phyloP scores from a whole-genome alignment of 2,888 invertebrate species.

The Trachelus troglodyta region DNA sequence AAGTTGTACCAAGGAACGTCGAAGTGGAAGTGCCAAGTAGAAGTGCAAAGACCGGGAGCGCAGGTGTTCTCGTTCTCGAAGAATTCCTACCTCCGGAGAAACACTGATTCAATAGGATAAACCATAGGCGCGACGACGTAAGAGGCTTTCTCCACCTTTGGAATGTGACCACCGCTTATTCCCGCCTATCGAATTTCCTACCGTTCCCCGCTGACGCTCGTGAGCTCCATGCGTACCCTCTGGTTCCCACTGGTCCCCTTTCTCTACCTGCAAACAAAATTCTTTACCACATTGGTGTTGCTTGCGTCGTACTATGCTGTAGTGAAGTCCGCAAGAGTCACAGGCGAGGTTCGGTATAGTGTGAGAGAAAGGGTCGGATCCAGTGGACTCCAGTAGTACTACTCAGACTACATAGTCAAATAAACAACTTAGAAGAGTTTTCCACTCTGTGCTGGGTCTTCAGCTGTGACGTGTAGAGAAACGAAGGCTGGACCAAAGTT shows the following conservation, averaged over 20 bases:
- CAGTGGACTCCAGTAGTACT: too few relatives aligned
- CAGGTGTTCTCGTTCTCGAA: not conserved
- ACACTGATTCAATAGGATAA: not conserved
- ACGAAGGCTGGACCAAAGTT: too few relatives aligned
- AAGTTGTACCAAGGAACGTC: too few relatives aligned
- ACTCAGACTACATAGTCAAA: too few relatives aligned
- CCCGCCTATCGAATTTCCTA: too few relatives aligned
- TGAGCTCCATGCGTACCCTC: not conserved
- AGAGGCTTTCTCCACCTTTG: slow-evolving; percentile 54
- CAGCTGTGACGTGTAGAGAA: too few relatives aligned
- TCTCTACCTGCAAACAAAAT: too few relatives aligned
- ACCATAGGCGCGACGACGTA: slow-evolving; percentile 32
- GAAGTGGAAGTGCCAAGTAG: not conserved
- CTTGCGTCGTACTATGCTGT: not conserved
- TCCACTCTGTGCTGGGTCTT: too few relatives aligned
- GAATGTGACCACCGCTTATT: not conserved
- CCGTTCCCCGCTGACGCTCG: not conserved
- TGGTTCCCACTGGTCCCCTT: not conserved
- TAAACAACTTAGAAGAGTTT: too few relatives aligned
- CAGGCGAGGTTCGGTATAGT: not conserved
- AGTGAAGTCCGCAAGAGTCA: not conserved
- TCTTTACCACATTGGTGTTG: not conserved
- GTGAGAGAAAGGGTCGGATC: too few relatives aligned
- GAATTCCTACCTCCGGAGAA: not conserved
- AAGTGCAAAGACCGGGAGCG: not conserved